Conservation (phyloP, 2,888 invertebrate species). For the Heliconius ethilla region DNA sequence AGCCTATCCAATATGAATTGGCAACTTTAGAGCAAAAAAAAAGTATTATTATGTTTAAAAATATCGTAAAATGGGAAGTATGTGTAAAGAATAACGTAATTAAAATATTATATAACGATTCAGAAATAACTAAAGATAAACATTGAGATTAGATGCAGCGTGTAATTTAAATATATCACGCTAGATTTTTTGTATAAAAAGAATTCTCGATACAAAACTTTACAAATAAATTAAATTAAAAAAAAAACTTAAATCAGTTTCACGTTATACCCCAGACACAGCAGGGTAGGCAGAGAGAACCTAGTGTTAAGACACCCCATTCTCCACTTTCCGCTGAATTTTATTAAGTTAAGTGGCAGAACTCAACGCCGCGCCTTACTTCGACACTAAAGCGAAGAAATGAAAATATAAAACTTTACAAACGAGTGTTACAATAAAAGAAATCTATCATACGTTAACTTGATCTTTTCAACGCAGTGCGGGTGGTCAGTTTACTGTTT, state of each 20-base stretch:
- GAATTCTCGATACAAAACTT: background rate
- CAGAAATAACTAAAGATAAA: background rate
- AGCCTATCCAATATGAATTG: too few relatives aligned
- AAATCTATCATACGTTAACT: slow-evolving; percentile 15
- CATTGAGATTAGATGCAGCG: background rate
- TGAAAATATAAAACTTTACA: background rate
- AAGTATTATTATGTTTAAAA: background rate
- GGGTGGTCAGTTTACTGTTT: slow-evolving; percentile 29
- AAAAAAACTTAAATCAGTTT: too few relatives aligned
- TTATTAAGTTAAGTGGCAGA: too few relatives aligned
- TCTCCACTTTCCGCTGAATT: too few relatives aligned
- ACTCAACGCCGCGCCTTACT: too few relatives aligned
- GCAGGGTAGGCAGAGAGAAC: too few relatives aligned
- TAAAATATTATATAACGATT: background rate
- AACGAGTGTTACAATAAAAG: background rate
- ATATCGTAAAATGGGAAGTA: background rate
- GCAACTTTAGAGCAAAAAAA: too few relatives aligned
- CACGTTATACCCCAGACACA: too few relatives aligned
- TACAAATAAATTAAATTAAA: background rate
- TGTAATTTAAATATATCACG: background rate
- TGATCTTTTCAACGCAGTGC: slow-evolving; percentile 22
- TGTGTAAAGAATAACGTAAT: background rate
- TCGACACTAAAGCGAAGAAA: too few relatives aligned
- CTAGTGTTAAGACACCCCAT: too few relatives aligned
- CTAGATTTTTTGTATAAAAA: slow-evolving; percentile 1